Evolutionary conservation across 2,113 vertebrate genomes (phyloP).

Genomic region (Micronycteris hirsuta): DNA sequence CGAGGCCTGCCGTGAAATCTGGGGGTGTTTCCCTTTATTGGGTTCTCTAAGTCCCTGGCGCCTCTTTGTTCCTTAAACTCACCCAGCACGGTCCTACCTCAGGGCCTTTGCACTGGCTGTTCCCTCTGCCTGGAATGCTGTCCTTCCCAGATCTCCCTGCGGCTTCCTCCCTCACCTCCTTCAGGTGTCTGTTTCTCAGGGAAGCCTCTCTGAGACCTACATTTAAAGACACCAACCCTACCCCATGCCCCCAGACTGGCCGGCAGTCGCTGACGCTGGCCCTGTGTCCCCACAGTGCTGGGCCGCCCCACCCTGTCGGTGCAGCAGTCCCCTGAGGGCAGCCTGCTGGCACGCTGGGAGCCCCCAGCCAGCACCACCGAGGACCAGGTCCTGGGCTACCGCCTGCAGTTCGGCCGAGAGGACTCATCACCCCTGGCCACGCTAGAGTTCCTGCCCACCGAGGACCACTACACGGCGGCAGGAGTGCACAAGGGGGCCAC

Average conservation of each 20-base stretch:
- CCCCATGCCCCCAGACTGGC: accelerated
- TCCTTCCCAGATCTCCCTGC: background rate
- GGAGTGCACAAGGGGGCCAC: constrained; percentile 92
- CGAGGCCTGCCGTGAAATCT: accelerated
- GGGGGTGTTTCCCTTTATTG: accelerated
- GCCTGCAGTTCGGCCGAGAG: constrained; percentile 93
- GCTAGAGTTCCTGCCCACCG: constrained; percentile 88
- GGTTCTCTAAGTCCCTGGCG: background rate
- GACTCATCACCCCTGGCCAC: constrained; percentile 88
- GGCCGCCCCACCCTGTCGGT: constrained; percentile 92
- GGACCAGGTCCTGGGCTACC: constrained; percentile 92
- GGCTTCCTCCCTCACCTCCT: background rate
- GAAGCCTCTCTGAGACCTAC: background rate
- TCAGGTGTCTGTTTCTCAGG: background rate
- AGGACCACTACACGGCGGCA: constrained; percentile 85
- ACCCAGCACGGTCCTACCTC: background rate
- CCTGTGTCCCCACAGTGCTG: constrained; percentile 83
- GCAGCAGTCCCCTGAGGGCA: constrained; percentile 87
- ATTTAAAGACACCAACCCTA: background rate
- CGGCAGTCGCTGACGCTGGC: background rate
- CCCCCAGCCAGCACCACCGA: constrained; percentile 76
- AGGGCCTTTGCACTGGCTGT: background rate
- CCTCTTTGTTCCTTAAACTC: background rate
- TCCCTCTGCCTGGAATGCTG: background rate
- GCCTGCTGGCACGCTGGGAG: constrained; percentile 91